Base-by-base conservation (phyloP, 2,888 invertebrate genomes). In the Eumerus sabulonum region DNA sequence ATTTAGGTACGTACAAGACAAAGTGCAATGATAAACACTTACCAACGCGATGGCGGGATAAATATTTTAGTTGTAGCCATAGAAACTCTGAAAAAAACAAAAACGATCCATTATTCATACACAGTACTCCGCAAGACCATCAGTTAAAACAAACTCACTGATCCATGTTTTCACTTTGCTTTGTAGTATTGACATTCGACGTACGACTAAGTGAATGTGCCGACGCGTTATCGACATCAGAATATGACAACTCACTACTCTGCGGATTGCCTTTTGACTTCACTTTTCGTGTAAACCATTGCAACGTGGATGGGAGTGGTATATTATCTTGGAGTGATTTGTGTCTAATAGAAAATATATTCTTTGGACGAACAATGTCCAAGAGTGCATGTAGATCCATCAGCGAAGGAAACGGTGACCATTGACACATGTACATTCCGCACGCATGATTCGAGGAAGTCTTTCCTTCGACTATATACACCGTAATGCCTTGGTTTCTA, bases 361-460 rank as follows among this genome's bases (percentile, higher is more conserved):
- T 11, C 1, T 54, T 79, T 9, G 79, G 79, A 1, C 45, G 18
- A 9, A 74, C 51, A 14, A 56, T 60, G n/a, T 79, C 79, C 16
- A 73, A 53, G 1, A 79, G 48, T 9, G 63, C 35, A 16, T 59
- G 57, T 1, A 64, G 16, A 42, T 74, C 74, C 68, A 64, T 74
- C 13, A 68, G 45, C n/a, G 74, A 70, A 7, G 68, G 68, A 1
- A 64, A 38, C 9, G 79, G 79, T 1, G 68, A 79, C 79, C 79
- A 79, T n/a, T 79, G 68, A 1, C 59, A 45, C 11, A 54, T 1
- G 35, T 70, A 64, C 44, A 56, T 68, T 36, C 64, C 53, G 9
- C 48, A 70, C 1, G 44, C 68, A 42, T 38, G 56, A 27, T 48
- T 12, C 12, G 35, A 18, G 1, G 64, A 9, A 0, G 45, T 9